These are phyloP conservation scores for Eupristina koningsbergeri DNA, from an alignment of 1,140 invertebrate species.

Conservation along the genomic window DNA sequence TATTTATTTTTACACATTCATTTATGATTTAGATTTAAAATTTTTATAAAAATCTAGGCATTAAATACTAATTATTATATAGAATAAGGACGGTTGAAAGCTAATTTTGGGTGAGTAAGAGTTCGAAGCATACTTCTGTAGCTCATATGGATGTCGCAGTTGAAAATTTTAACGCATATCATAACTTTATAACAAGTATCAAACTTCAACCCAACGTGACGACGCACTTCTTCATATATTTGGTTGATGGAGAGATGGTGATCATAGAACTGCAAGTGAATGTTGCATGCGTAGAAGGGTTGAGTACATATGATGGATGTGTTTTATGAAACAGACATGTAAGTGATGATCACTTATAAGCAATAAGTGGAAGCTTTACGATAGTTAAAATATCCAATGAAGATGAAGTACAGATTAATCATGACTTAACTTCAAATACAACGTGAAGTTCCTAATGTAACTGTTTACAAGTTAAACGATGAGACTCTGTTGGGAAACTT, in stretches of 20 bases:
- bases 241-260: neutral
- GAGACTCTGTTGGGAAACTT: neutral
- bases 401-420: neutral
- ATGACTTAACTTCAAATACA: neutral
- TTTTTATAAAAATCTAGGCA: too few relatives aligned
- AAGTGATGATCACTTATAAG: neutral
- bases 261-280: slow-evolving; percentile 3
- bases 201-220: slow-evolving; percentile 8
- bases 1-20: too few relatives aligned
- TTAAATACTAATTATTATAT: too few relatives aligned
- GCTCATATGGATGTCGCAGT: neutral
- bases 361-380: neutral
- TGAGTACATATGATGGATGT: neutral
- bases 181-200: slow-evolving; percentile 1
- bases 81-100: neutral
- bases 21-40: too few relatives aligned
- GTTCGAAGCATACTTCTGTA: neutral
- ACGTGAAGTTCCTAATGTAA: neutral
- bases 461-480: neutral
- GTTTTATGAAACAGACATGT: neutral
- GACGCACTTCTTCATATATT: slow-evolving; percentile 1
- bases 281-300: neutral
- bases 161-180: neutral
- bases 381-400: neutral
- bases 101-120: neutral